These are phyloP conservation scores for Ennomos quercinarius DNA, from an alignment of 2,888 invertebrate species.

Conservation along the genomic window DNA sequence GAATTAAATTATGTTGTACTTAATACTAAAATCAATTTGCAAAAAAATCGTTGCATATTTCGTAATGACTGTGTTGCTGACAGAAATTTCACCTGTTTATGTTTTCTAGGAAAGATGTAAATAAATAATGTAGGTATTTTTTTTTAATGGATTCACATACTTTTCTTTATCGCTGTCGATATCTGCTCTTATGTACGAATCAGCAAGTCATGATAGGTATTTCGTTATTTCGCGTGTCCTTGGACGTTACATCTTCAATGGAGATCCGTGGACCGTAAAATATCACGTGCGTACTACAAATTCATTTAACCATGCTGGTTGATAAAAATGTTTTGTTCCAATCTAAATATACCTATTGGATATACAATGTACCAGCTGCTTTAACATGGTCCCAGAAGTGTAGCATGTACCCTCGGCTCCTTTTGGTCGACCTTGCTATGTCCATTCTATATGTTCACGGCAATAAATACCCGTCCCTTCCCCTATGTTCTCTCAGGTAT, in stretches of 20 bases:
- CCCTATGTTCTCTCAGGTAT: conserved; percentile 73
- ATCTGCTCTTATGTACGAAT: conserved; percentile 42
- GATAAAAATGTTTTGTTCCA: conserved; percentile 9
- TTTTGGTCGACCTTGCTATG: conserved; percentile 50
- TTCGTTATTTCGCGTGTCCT: conserved; percentile 60
- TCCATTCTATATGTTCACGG: conserved; percentile 72
- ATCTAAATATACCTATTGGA: conserved; percentile 1
- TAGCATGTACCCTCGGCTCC: conserved; percentile 40
- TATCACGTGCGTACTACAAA: conserved; percentile 57
- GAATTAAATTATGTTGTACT: neutral
- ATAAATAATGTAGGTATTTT: no score
- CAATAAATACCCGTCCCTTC: conserved; percentile 71
- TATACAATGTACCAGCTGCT: conserved; percentile 15
- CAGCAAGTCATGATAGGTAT: conserved; percentile 50
- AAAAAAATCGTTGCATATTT: no score
- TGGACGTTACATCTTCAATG: conserved; percentile 66
- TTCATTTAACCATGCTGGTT: conserved; percentile 27
- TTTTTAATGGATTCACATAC: no score
- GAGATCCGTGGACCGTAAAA: conserved; percentile 65
- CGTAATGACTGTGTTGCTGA: no score
- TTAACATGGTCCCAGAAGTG: conserved; percentile 4
- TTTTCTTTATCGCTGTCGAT: neutral
- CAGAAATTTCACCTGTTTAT: no score
- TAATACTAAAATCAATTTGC: no score
- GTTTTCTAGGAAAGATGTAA: no score